Conservation (phyloP, 2,888 invertebrate genomes). For the Phoronis australis region DNA sequence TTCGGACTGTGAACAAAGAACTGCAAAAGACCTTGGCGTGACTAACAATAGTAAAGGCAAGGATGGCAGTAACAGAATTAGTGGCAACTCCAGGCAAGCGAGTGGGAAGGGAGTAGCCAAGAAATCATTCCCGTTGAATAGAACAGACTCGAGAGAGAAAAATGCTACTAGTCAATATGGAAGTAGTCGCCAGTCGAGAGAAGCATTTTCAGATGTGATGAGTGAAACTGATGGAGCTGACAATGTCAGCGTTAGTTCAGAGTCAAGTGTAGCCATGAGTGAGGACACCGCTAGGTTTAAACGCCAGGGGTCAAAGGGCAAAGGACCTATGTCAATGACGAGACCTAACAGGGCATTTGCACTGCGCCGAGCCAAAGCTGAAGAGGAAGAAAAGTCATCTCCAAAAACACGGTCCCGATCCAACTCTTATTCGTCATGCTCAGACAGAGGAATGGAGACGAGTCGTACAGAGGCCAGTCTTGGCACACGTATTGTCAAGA, state of each 20-base stretch:
- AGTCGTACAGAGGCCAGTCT: slow-evolving; percentile 32
- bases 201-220: slow-evolving; percentile 30
- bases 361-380: slow-evolving; percentile 61
- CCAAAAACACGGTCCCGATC: slow-evolving; percentile 8
- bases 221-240: slow-evolving; percentile 25
- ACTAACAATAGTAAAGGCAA: too few relatives aligned
- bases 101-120: background rate
- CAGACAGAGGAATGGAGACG: too few relatives aligned
- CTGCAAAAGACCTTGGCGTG: too few relatives aligned
- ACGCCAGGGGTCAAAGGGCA: slow-evolving; percentile 34
- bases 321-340: slow-evolving; percentile 42
- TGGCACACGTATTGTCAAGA: slow-evolving; percentile 35
- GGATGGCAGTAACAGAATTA: slow-evolving; percentile 17
- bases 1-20: background rate
- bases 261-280: slow-evolving; percentile 52
- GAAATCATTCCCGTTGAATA: background rate
- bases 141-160: background rate
- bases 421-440: slow-evolving; percentile 3
- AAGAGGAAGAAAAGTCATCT: slow-evolving; percentile 20
- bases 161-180: background rate
- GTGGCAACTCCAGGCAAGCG: background rate
- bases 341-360: slow-evolving; percentile 65
- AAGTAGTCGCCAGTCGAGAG: too few relatives aligned
- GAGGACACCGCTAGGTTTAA: slow-evolving; percentile 13
- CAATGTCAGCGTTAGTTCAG: slow-evolving; percentile 26